Base-by-base conservation (phyloP, 2,113 vertebrate genomes). In the Ailurus styani region DNA sequence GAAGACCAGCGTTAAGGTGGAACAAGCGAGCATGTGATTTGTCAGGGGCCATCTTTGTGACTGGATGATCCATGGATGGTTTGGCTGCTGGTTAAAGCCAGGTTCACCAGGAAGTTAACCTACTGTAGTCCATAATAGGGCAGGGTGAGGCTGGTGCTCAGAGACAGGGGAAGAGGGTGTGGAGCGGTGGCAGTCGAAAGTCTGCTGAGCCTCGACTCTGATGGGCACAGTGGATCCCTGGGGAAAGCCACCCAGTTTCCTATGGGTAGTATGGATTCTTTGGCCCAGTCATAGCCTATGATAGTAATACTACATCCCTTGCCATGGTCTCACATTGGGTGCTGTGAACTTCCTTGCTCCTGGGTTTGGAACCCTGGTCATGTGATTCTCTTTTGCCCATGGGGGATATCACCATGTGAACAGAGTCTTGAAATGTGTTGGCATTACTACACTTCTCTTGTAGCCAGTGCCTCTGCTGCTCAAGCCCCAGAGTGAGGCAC, bases 231-330 rank as follows among this genome's bases (percentile, higher is more conserved):
- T 29, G 34, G 15, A 2, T 64, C 3, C 25, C 66, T 2, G 4
- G 7, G 20, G 29, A 29, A 57, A 7, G 2, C 25, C 21, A 45
- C 13, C 31, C 60, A n/a, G 9, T 60, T 52, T 27, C 66, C 86
- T 23, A 0, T 81, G 25, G n/a, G 0, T 47, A n/a, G 0, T 20
- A 1, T 6, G 17, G 6, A 25, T 23, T 15, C 57, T 77, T 54
- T 1, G 42, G 17, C 50, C 27, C 50, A 12, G 27, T 27, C 13
- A 5, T 1, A 50, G 21, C 37, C 9, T 3, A 1, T 5, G 21
- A 45, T 25, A 62, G 25, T 1, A 3, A 18, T 21, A 11, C 31
- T 52, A 21, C 12, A 1, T 20, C n/a, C 64, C 7, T 66, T 42
- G 31, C 42, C 17, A 1, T 45, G 21, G 45, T 14, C 31, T 79